Evolutionary conservation across 2,888 invertebrate genomes (phyloP).

Genomic region (Vandiemenella viatica): DNA sequence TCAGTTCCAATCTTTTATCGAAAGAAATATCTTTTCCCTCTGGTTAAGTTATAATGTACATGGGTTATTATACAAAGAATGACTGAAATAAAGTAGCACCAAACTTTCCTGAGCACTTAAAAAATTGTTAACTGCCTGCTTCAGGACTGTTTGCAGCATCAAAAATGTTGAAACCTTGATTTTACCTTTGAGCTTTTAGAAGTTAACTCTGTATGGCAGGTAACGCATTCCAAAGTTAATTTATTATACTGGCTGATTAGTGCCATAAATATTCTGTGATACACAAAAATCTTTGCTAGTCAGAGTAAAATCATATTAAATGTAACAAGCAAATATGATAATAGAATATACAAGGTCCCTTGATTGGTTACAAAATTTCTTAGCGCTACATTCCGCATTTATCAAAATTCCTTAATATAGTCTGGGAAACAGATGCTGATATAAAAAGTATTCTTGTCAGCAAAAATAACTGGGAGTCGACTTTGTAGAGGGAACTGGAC

Average conservation of each 20-base stretch:
- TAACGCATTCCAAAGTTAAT: background rate
- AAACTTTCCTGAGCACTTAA: conserved; percentile 6
- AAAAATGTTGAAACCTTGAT: background rate
- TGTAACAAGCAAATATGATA: conserved; percentile 5
- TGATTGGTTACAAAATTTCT: conserved; percentile 2
- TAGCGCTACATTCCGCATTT: background rate
- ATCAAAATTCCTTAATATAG: conserved; percentile 10
- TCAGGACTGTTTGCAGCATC: conserved; percentile 1
- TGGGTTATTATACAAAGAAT: background rate
- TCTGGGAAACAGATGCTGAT: conserved; percentile 6
- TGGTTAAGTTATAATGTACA: background rate
- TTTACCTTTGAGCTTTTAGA: background rate
- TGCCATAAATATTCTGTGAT: conserved; percentile 1
- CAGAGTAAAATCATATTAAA: conserved; percentile 6
- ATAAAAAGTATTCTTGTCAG: conserved; percentile 9
- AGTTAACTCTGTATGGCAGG: background rate
- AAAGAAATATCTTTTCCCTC: background rate
- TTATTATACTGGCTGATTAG: background rate
- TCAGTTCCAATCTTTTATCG: too few relatives aligned
- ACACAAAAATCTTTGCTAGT: background rate
- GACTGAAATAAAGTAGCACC: conserved; percentile 9
- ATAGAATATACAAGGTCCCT: conserved; percentile 10
- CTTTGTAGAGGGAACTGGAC: conserved; percentile 8
- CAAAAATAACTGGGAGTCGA: conserved; percentile 9
- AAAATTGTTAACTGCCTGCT: background rate